Evolutionary conservation across 1,140 invertebrate species (phyloP).

Genomic region (Eurosta solidaginis): DNA sequence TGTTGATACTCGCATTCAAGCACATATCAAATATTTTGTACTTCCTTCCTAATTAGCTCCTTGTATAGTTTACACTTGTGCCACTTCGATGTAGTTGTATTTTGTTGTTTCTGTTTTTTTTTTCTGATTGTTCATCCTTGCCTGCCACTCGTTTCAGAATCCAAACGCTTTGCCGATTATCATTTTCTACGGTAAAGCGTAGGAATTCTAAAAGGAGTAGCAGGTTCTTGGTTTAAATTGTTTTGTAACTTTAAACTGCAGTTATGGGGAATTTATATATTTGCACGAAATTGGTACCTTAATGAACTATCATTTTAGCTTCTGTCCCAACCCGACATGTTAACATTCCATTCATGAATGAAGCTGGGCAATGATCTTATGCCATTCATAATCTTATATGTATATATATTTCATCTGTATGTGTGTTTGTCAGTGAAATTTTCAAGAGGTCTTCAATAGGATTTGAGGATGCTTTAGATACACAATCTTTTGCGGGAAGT

Average conservation of each 20-base stretch:
- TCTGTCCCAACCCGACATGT: no score
- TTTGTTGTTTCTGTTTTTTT: neutral
- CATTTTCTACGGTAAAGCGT: slow-evolving; percentile 71
- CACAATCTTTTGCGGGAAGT: no score
- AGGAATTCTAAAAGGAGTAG: slow-evolving; percentile 76
- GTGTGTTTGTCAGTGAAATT: no score
- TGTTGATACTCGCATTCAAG: neutral
- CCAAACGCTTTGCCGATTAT: slow-evolving; percentile 76
- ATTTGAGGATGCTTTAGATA: no score
- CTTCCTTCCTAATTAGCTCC: neutral
- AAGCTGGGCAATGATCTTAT: no score
- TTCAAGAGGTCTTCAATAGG: no score
- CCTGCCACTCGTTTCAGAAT: slow-evolving; percentile 69
- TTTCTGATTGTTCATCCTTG: neutral
- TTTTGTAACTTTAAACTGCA: neutral
- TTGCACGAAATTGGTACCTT: no score
- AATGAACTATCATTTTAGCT: no score
- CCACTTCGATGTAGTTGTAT: neutral
- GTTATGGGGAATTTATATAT: no score
- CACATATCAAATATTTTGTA: neutral
- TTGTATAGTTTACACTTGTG: neutral
- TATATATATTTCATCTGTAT: no score
- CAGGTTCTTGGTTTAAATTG: neutral
- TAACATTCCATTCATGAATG: no score
- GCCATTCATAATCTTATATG: no score